Conservation (phyloP, 2,797 vertebrate genomes). For the Coregonus ussuriensis region DNA sequence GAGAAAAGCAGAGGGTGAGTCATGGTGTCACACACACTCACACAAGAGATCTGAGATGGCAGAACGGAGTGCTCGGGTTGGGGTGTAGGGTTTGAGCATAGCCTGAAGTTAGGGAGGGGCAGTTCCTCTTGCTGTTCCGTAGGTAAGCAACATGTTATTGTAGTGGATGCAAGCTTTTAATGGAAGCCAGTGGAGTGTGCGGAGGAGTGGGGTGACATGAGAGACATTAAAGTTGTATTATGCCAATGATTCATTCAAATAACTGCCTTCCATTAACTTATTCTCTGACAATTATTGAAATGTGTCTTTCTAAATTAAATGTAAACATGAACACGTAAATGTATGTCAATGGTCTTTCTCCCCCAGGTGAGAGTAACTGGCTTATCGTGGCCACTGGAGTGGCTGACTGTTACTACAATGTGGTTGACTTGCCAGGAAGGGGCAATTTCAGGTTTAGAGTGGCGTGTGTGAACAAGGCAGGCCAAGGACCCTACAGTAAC, state of each 20-base stretch:
- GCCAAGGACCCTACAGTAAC: slow-evolving; percentile 93
- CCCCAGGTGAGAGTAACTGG: slow-evolving; percentile 87
- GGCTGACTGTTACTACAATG: slow-evolving; percentile 93
- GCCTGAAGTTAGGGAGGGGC: no score
- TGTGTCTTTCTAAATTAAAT: background rate
- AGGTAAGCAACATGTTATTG: no score
- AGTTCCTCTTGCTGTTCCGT: no score
- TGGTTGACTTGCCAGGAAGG: slow-evolving; percentile 81
- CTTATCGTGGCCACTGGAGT: slow-evolving; percentile 86
- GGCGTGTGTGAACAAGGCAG: slow-evolving; percentile 94
- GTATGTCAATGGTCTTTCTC: slow-evolving; percentile 1
- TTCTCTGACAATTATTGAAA: background rate
- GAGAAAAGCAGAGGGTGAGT: slow-evolving; percentile 83
- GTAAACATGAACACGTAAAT: background rate
- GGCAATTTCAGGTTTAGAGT: slow-evolving; percentile 87
- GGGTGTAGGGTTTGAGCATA: no score
- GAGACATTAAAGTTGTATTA: no score
- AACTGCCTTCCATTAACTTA: background rate
- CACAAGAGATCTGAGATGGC: no score
- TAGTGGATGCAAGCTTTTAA: no score
- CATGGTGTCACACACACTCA: background rate
- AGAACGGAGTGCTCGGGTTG: no score
- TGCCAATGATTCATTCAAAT: no score
- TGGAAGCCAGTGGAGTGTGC: no score
- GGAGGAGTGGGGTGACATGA: no score